phyloP scores from a whole-genome alignment of 1,140 invertebrate genomes.

The Drosophila orosa region DNA sequence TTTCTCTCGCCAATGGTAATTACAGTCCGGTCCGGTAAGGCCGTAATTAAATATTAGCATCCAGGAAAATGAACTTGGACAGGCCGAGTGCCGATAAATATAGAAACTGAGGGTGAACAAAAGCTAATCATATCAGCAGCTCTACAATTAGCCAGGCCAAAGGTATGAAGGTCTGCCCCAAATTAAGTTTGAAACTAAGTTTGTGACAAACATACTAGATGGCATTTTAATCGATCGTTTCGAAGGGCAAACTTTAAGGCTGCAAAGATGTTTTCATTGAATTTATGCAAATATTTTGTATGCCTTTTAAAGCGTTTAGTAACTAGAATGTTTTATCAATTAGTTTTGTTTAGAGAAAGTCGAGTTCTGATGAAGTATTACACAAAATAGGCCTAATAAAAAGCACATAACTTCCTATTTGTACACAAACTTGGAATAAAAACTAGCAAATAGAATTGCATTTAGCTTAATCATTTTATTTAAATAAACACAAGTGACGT shows the following conservation, averaged over 20 bases:
- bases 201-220: background rate
- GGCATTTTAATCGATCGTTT: background rate
- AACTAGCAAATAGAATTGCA: too few relatives aligned
- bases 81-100: slow-evolving; percentile 9
- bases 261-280: background rate
- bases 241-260: background rate
- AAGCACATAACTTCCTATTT: too few relatives aligned
- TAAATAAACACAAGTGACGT: background rate
- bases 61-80: slow-evolving; percentile 40
- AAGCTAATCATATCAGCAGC: slow-evolving; percentile 46
- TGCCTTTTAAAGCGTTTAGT: background rate
- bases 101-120: slow-evolving; percentile 15
- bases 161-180: background rate
- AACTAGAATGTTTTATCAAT: background rate
- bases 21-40: slow-evolving; percentile 28
- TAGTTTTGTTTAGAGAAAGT: background rate
- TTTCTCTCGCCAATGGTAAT: slow-evolving; percentile 37
- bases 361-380: too few relatives aligned
- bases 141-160: slow-evolving; percentile 11
- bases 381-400: too few relatives aligned
- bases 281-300: background rate
- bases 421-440: too few relatives aligned
- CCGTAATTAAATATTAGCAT: slow-evolving; percentile 68
- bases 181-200: background rate
- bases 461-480: background rate